Evolutionary conservation across 1,140 invertebrate species (phyloP).

Genomic region (Lepidurus arcticus): DNA sequence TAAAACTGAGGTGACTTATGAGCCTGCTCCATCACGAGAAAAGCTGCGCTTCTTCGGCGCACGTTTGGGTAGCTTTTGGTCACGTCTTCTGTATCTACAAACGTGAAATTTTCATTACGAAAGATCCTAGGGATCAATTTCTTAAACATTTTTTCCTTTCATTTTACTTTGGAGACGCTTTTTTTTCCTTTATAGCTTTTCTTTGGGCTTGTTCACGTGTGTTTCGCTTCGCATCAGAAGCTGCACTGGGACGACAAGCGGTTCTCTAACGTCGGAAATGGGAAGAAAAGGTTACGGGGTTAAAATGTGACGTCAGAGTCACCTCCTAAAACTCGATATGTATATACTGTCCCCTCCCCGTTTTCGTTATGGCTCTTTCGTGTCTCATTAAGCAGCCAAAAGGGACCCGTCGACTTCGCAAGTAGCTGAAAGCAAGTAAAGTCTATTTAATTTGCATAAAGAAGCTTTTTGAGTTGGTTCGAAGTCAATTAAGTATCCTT

Average conservation of each 20-base stretch:
- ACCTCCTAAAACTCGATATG: background rate
- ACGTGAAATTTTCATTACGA: too few species aligned
- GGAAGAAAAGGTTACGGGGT: constrained; percentile 1
- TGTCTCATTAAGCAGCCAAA: background rate
- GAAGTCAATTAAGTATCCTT: too few species aligned
- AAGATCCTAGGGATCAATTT: too few species aligned
- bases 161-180: too few species aligned
- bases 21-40: background rate
- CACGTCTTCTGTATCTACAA: background rate
- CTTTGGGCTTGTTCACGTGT: too few species aligned
- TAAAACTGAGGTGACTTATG: background rate
- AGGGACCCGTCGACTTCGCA: background rate
- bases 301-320: background rate
- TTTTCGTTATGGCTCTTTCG: constrained; percentile 6
- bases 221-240: background rate
- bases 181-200: too few species aligned
- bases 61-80: background rate
- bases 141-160: too few species aligned
- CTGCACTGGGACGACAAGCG: background rate
- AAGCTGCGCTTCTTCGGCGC: background rate
- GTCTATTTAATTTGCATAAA: too few species aligned
- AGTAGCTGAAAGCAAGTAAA: too few species aligned
- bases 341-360: background rate
- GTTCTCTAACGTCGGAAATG: too few species aligned
- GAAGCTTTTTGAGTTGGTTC: too few species aligned